A percentile compares a stretch with the other conserved stretches of the same genome.
phyloP scores from a whole-genome alignment of 2,113 vertebrate genomes.

The Uria aalge region DNA sequence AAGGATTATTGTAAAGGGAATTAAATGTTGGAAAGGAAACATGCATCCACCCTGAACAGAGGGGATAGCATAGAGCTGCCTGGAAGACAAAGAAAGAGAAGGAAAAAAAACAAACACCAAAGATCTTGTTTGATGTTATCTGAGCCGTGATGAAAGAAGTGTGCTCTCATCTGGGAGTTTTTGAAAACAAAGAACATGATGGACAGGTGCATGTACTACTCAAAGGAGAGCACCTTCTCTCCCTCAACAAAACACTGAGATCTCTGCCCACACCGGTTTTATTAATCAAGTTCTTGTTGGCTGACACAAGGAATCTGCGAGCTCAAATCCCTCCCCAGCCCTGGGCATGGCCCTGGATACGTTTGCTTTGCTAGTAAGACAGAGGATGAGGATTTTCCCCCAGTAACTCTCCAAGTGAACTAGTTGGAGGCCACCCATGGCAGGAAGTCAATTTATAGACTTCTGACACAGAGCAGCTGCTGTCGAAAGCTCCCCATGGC shows the following conservation, averaged over 20 bases:
- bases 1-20: background rate
- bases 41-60: background rate
- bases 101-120: background rate
- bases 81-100: background rate
- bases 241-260: background rate
- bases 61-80: background rate
- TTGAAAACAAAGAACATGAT: background rate
- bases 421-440: background rate
- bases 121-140: background rate
- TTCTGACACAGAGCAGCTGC: constrained; percentile 45
- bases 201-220: background rate
- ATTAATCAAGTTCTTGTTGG: background rate
- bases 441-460: constrained; percentile 33
- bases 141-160: background rate
- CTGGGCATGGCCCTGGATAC: background rate
- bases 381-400: background rate
- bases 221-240: background rate
- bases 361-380: background rate
- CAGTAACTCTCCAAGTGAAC: background rate
- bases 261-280: background rate
- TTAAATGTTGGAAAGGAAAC: background rate
- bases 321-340: background rate
- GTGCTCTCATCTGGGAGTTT: background rate
- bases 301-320: background rate
- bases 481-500: background rate